Conservation (phyloP, 2,888 invertebrate genomes). For the Drosophila putrida region DNA sequence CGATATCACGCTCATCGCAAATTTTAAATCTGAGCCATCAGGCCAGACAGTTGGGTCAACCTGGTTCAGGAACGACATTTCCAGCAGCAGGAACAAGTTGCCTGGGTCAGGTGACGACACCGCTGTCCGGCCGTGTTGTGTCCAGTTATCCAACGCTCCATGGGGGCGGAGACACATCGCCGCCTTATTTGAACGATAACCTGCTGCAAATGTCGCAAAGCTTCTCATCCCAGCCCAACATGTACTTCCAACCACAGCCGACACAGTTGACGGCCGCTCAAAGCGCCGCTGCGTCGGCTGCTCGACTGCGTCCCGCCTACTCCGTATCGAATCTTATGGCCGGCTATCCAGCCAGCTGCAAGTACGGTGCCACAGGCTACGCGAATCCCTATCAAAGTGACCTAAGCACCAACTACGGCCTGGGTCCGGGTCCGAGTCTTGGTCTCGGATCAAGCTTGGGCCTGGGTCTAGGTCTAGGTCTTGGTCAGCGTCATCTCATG, state of each 20-base stretch:
- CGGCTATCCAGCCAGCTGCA: constrained; percentile 76
- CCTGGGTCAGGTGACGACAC: constrained; percentile 67
- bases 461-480: constrained; percentile 41
- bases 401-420: constrained; percentile 61
- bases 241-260: constrained; percentile 83
- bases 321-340: constrained; percentile 84
- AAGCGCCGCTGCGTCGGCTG: constrained; percentile 72
- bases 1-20: constrained; percentile 85
- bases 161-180: constrained; percentile 83
- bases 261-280: constrained; percentile 72
- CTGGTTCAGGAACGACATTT: neutral
- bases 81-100: too few relatives aligned
- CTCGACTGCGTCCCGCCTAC: constrained; percentile 83
- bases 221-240: constrained; percentile 85
- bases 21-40: constrained; percentile 84
- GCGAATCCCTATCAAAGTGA: constrained; percentile 81
- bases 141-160: constrained; percentile 85
- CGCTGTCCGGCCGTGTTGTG: constrained; percentile 82
- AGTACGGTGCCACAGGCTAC: constrained; percentile 68
- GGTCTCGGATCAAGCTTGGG: constrained; percentile 34
- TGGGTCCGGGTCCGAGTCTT: constrained; percentile 43
- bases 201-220: constrained; percentile 85
- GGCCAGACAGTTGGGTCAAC: constrained; percentile 81
- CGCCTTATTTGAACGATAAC: constrained; percentile 84
- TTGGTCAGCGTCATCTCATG: constrained; percentile 82